Base-by-base conservation (phyloP, 2,113 vertebrate genomes). In the Corydoras sp. region DNA sequence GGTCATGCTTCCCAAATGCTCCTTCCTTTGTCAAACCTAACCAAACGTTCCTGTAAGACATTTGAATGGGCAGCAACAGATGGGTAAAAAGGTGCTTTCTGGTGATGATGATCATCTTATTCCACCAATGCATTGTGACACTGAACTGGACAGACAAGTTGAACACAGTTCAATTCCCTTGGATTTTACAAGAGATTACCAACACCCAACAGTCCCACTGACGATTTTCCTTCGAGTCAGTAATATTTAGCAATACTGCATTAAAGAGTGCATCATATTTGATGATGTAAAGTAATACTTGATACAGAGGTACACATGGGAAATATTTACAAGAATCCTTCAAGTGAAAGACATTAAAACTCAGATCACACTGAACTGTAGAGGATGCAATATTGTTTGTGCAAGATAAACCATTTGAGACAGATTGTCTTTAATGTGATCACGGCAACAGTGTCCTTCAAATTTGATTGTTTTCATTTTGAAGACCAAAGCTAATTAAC, bases 241-340 rank as follows among this genome's bases (percentile, higher is more conserved):
- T 62, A 69, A 72, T 74, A 74, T 58, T 66, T 68, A 72, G 59
- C 73, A 80, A 80, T 77, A 80, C 79, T 76, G 79, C 35, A 24
- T 24, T 24, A 24, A 24, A 24, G 18, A 24, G 18, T 24, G 18
- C 18, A 77, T 77, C 69, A 73, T 76, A 73, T 65, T 55, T 62
- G 71, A 73, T 63, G 73, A 78, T 66, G 70, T 73, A 56, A 77
- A 80, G 73, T 77, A 75, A 77, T 75, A 80, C 69, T 72, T 75
- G 65, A 70, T 72, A 71, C 65, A 64, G 65, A 69, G 74, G 65
- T 80, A 80, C 79, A 79, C 69, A 49, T 66, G 58, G 77, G 74
- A 76, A 72, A 50, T 80, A 80, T 80, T 77, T 80, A 80, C 79
- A 80, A 65, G 79, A 62, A 69, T 77, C 73, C 60, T 72, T 75